Conservation (phyloP, 2,113 vertebrate genomes). For the Aegypius monachus region DNA sequence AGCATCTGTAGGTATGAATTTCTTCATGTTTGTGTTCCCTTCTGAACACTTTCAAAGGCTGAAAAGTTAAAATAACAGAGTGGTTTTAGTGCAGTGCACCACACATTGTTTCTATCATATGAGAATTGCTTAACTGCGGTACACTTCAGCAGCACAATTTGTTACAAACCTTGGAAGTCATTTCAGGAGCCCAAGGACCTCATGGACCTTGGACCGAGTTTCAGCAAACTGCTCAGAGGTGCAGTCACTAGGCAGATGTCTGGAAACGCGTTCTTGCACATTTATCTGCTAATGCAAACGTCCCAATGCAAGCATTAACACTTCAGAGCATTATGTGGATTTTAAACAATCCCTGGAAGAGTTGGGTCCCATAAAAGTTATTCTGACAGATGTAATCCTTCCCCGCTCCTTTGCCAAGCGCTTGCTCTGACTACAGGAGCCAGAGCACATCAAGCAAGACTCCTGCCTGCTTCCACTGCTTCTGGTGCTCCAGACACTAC, state of each 20-base stretch:
- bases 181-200: constrained; percentile 69
- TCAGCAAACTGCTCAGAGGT: constrained; percentile 12
- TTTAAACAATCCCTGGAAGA: constrained; percentile 61
- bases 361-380: constrained; percentile 20
- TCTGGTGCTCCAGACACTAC: constrained; percentile 14
- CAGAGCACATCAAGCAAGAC: not conserved
- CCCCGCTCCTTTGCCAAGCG: constrained; percentile 7
- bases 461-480: constrained; percentile 7
- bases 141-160: constrained; percentile 41
- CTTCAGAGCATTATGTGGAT: constrained; percentile 30
- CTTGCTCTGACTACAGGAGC: not conserved
- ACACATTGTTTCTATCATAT: constrained; percentile 57
- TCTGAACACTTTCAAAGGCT: not conserved
- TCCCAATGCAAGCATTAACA: constrained; percentile 38
- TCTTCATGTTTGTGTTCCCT: not conserved
- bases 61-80: constrained; percentile 3
- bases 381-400: constrained; percentile 50
- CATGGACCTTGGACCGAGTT: constrained; percentile 27
- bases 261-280: constrained; percentile 19
- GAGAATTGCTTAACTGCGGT: constrained; percentile 42
- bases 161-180: constrained; percentile 63
- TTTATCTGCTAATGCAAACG: constrained; percentile 21
- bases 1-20: not conserved
- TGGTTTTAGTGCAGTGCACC: not conserved
- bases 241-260: constrained; percentile 20